phyloP scores from a whole-genome alignment of 1,140 invertebrate species.

The Chironomus striatipennis region DNA sequence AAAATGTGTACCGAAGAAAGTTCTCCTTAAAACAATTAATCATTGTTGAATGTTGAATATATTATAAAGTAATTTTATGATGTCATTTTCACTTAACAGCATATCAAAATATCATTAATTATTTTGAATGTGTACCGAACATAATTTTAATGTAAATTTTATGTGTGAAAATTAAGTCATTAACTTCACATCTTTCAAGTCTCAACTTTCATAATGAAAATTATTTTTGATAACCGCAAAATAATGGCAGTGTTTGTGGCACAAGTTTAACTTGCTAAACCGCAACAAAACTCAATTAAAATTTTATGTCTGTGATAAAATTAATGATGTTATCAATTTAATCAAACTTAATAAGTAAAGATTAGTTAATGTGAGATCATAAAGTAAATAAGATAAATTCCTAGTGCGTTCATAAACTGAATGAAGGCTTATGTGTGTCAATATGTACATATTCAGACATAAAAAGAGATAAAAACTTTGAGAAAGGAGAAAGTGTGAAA shows the following conservation, averaged over 20 bases:
- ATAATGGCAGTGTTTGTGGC: not conserved
- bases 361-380: not conserved
- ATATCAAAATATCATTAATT: slow-evolving; percentile 15
- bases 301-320: not conserved
- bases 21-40: not conserved
- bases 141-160: not conserved
- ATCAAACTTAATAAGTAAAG: not conserved
- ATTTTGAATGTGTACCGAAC: slow-evolving; percentile 3
- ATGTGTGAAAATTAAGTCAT: not conserved
- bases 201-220: too few relatives aligned
- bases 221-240: too few relatives aligned
- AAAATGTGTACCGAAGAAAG: not conserved
- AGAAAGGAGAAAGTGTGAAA: not conserved
- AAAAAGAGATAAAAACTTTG: not conserved
- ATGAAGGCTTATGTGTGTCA: not conserved
- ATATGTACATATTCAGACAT: not conserved
- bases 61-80: not conserved
- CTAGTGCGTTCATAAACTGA: not conserved
- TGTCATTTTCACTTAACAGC: slow-evolving; percentile 7
- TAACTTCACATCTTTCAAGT: not conserved
- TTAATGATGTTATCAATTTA: not conserved
- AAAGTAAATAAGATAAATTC: not conserved
- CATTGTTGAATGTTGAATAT: slow-evolving; percentile 3
- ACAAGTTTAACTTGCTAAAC: too few relatives aligned
- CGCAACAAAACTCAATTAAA: not conserved